These are phyloP conservation scores for Pipistrellus nathusii DNA, from an alignment of 2,797 vertebrate genomes.

Conservation along the genomic window DNA sequence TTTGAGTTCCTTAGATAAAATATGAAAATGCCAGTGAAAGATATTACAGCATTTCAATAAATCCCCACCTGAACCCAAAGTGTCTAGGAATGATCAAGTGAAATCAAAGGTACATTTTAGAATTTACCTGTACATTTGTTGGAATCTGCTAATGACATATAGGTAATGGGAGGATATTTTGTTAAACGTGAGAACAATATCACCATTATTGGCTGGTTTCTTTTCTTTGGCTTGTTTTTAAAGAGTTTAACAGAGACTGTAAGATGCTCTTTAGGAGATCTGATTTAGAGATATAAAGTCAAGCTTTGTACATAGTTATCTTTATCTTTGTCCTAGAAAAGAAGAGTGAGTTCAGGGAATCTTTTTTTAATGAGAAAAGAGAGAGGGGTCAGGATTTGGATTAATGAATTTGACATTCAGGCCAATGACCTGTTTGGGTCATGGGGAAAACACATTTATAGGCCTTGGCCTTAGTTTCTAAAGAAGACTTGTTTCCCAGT, in stretches of 20 bases:
- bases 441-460: constrained; percentile 57
- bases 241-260: neutral
- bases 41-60: neutral
- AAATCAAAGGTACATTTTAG: neutral
- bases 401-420: constrained; percentile 77
- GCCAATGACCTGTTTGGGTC: constrained; percentile 80
- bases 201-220: neutral
- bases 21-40: neutral
- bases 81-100: neutral
- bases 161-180: neutral
- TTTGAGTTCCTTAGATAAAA: neutral
- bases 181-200: constrained; percentile 16
- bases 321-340: constrained; percentile 47
- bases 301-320: neutral
- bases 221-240: constrained; percentile 24
- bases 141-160: neutral
- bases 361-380: constrained; percentile 51
- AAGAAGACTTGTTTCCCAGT: constrained; percentile 19
- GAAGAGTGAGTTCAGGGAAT: constrained; percentile 38
- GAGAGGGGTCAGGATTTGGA: constrained; percentile 61
- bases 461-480: constrained; percentile 51
- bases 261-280: neutral
- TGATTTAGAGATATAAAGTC: neutral
- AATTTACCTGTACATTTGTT: neutral
- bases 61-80: neutral